phyloP scores from a whole-genome alignment of 2,888 invertebrate genomes.

The Acleris holmiana region DNA sequence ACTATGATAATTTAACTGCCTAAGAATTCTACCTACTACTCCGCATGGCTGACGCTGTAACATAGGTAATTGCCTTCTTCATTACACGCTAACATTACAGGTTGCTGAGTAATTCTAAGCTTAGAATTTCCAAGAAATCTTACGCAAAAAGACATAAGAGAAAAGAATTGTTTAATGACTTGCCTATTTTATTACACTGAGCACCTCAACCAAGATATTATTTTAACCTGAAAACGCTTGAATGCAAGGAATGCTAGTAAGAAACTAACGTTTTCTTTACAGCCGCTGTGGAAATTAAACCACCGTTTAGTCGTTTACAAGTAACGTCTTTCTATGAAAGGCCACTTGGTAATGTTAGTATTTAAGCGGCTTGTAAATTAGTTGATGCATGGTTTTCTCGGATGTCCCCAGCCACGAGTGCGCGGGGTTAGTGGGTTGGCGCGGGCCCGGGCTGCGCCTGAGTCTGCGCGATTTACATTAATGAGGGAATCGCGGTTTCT shows the following conservation, averaged over 20 bases:
- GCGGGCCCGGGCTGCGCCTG: slow-evolving; percentile 51
- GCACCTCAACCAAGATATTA: background rate
- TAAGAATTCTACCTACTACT: slow-evolving; percentile 53
- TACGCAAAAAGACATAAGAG: slow-evolving; percentile 15
- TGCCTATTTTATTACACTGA: slow-evolving; percentile 13
- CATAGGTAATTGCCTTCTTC: slow-evolving; percentile 61
- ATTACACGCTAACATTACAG: slow-evolving; percentile 53
- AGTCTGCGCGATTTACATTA: slow-evolving; percentile 71
- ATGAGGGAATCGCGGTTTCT: slow-evolving; percentile 75
- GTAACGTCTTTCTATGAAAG: slow-evolving; percentile 7
- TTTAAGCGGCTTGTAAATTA: slow-evolving; percentile 39
- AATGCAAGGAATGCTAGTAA: too few species aligned
- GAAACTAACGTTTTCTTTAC: too few species aligned
- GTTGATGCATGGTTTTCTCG: slow-evolving; percentile 47
- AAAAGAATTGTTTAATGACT: slow-evolving; percentile 13
- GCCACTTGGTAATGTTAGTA: slow-evolving; percentile 37
- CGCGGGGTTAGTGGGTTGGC: slow-evolving; percentile 76
- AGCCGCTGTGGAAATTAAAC: background rate
- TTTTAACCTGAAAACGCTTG: background rate
- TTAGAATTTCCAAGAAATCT: slow-evolving; percentile 25
- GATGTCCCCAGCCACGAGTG: slow-evolving; percentile 59
- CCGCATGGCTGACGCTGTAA: slow-evolving; percentile 55
- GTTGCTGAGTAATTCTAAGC: slow-evolving; percentile 53
- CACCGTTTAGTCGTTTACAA: background rate
- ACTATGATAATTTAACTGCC: slow-evolving; percentile 50